Evolutionary conservation across 92 coral and sea anemone species (phyloP).

Genomic region (Umimayanthus chanpuru): DNA sequence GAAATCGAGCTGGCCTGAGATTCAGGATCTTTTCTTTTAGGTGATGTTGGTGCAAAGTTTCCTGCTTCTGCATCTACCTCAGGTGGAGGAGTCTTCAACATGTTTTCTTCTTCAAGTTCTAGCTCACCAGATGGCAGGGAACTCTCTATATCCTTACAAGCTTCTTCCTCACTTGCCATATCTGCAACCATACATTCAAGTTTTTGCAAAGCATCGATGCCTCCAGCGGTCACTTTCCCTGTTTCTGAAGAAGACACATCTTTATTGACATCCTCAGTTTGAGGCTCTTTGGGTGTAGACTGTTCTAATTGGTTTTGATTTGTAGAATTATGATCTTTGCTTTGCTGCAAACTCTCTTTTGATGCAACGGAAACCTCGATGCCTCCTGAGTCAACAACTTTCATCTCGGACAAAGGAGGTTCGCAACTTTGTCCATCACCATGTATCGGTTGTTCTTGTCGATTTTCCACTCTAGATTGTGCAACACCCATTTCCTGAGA

Average conservation of each 20-base stretch:
- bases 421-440: conserved; percentile 3
- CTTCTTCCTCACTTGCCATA: conserved; percentile 94
- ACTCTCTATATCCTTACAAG: conserved; percentile 74
- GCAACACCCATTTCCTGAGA: not conserved
- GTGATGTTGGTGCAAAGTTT: conserved; percentile 51
- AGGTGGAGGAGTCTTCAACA: conserved; percentile 61
- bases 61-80: conserved; percentile 45
- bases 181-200: conserved; percentile 98
- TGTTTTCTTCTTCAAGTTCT: conserved; percentile 78
- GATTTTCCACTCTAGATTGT: not conserved
- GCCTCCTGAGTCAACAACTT: not conserved
- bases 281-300: conserved; percentile 26
- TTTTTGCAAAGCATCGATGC: conserved; percentile 85
- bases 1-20: conserved; percentile 87
- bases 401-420: not conserved
- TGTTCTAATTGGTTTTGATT: not conserved
- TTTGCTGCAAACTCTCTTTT: conserved; percentile 9
- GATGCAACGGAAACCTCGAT: not conserved
- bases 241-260: conserved; percentile 45
- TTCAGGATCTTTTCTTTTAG: conserved; percentile 57
- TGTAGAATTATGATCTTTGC: not conserved
- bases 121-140: conserved; percentile 59
- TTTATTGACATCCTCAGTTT: conserved; percentile 31
- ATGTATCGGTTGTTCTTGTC: not conserved
- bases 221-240: conserved; percentile 27